Conservation (phyloP, 2,888 invertebrate species). For the Oscheius myriophilus region DNA sequence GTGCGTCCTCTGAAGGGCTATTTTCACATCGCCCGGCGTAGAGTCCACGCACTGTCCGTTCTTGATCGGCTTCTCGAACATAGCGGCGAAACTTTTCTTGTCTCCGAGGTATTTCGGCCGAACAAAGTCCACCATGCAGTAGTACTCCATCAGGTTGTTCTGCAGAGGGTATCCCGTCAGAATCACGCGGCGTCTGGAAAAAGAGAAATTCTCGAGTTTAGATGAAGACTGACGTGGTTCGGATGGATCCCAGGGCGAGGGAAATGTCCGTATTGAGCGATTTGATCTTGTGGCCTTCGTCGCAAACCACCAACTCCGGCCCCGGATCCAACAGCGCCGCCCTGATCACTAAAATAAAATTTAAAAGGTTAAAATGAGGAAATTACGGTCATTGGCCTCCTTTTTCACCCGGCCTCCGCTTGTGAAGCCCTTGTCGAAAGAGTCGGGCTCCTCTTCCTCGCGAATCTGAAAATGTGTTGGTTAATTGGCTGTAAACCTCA, state of each 20-base stretch:
- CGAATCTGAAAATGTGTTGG: constrained; percentile 19
- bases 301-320: constrained; percentile 92
- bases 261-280: constrained; percentile 97
- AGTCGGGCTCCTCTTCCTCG: constrained; percentile 33
- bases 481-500: background rate
- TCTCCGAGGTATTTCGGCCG: constrained; percentile 91
- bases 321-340: constrained; percentile 83
- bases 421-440: constrained; percentile 38
- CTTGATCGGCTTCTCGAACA: constrained; percentile 97
- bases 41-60: constrained; percentile 98
- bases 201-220: background rate
- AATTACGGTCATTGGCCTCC: constrained; percentile 46
- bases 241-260: constrained; percentile 90
- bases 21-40: constrained; percentile 85
- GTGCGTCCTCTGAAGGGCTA: constrained; percentile 94
- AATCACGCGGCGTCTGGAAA: constrained; percentile 84
- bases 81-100: constrained; percentile 94
- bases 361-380: background rate
- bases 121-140: constrained; percentile 83
- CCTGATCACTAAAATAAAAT: constrained; percentile 36
- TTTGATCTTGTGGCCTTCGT: constrained; percentile 96
- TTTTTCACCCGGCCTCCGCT: constrained; percentile 42
- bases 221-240: constrained; percentile 77
- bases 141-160: constrained; percentile 85
- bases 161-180: constrained; percentile 97